Evolutionary conservation across 2,888 invertebrate species (phyloP).

Genomic region (Heteropelma amictum): DNA sequence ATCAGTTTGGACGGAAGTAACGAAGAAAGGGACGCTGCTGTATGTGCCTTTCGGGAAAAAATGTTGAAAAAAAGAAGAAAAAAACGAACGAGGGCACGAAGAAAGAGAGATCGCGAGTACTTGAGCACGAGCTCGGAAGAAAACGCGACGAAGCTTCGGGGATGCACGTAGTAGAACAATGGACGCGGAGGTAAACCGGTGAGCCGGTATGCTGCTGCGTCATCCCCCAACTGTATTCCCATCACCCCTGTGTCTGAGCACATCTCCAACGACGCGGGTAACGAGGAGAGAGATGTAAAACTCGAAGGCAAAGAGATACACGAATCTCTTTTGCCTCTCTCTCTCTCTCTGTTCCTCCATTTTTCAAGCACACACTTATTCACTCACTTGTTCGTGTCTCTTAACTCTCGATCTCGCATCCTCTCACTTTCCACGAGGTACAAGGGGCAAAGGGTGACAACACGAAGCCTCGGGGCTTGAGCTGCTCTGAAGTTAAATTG

Average conservation of each 20-base stretch:
- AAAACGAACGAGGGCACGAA: conserved; percentile 54
- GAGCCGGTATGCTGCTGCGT: conserved; percentile 73
- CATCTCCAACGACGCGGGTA: conserved; percentile 64
- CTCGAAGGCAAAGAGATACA: conserved; percentile 26
- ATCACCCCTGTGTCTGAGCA: conserved; percentile 65
- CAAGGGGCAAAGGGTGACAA: conserved; percentile 3
- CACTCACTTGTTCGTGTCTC: conserved; percentile 13
- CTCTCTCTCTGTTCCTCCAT: neutral
- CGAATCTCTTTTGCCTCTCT: conserved; percentile 4
- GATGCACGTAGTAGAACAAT: conserved; percentile 72
- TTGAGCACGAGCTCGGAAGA: conserved; percentile 77
- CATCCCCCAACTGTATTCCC: conserved; percentile 48
- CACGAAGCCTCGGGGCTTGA: conserved; percentile 16
- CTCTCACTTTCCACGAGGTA: conserved; percentile 28
- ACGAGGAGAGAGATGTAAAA: conserved; percentile 55
- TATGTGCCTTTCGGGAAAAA: conserved; percentile 31
- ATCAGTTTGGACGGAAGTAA: no score
- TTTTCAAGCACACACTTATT: neutral
- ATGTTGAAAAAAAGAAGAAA: conserved; percentile 47
- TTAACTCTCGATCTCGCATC: conserved; percentile 14
- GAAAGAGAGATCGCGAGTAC: conserved; percentile 69
- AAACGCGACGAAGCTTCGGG: conserved; percentile 58
- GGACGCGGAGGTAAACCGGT: conserved; percentile 70
- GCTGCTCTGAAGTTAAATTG: conserved; percentile 44
- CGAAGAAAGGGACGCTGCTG: conserved; percentile 21